phyloP scores from a whole-genome alignment of 1,140 invertebrate genomes.

The Cydia fagiglandana region DNA sequence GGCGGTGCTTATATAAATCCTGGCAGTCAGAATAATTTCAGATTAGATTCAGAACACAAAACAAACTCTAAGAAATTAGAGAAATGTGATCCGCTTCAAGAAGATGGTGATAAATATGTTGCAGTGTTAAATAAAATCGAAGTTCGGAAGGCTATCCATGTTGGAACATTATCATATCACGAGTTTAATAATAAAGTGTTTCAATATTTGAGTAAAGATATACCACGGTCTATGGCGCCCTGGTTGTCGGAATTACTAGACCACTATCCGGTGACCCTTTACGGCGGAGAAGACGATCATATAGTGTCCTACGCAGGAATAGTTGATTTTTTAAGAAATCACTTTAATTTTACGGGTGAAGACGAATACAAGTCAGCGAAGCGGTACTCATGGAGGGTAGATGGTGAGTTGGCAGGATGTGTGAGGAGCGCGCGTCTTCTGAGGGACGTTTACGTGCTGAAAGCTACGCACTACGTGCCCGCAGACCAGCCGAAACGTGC shows the following conservation, averaged over 20 bases:
- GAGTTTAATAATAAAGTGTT: slow-evolving; percentile 81
- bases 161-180: slow-evolving; percentile 88
- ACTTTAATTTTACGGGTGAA: slow-evolving; percentile 83
- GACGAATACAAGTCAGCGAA: slow-evolving; percentile 83
- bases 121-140: slow-evolving; percentile 81
- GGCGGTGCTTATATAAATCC: slow-evolving; percentile 93
- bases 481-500: slow-evolving; percentile 89
- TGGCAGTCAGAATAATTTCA: slow-evolving; percentile 82
- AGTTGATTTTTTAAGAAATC: slow-evolving; percentile 83
- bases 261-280: slow-evolving; percentile 86
- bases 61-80: slow-evolving; percentile 82
- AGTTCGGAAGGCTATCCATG: slow-evolving; percentile 88
- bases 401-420: slow-evolving; percentile 87
- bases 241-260: slow-evolving; percentile 85
- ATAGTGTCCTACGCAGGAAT: slow-evolving; percentile 90
- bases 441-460: slow-evolving; percentile 87
- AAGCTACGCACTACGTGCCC: slow-evolving; percentile 92
- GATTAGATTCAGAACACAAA: slow-evolving; percentile 56
- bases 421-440: slow-evolving; percentile 86
- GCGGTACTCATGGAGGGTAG: slow-evolving; percentile 85
- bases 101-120: slow-evolving; percentile 40
- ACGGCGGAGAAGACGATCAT: slow-evolving; percentile 93
- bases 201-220: slow-evolving; percentile 85
- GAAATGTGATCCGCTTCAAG: slow-evolving; percentile 51
- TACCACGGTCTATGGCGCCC: slow-evolving; percentile 90